Percentiles rank a stretch among this genome's conserved stretches.
These are phyloP conservation scores for Antheraea pernyi DNA, from an alignment of 1,140 invertebrate species.

Conservation along the genomic window DNA sequence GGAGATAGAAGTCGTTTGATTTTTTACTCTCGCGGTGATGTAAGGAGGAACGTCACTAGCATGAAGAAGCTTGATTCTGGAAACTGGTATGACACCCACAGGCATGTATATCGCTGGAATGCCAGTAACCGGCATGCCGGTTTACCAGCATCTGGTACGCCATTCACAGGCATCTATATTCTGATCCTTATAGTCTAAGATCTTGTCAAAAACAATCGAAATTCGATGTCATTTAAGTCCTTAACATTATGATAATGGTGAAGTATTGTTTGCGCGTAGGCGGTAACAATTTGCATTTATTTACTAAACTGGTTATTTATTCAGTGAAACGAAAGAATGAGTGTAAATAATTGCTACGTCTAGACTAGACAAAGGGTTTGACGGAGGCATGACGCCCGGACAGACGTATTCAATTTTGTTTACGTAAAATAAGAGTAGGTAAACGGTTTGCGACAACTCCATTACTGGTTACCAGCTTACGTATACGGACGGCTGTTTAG, in stretches of 20 bases:
- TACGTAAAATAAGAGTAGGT: neutral
- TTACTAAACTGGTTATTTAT: neutral
- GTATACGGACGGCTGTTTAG: neutral
- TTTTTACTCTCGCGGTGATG: no score
- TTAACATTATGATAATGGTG: no score
- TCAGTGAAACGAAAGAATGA: neutral
- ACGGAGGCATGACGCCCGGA: neutral
- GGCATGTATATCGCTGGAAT: no score
- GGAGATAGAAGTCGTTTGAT: no score
- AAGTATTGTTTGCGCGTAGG: neutral
- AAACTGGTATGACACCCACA: no score
- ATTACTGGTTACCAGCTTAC: neutral
- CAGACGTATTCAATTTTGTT: neutral
- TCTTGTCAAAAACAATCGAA: neutral
- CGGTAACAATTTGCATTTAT: neutral
- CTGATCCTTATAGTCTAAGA: no score
- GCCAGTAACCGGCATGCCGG: no score
- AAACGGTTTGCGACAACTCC: neutral
- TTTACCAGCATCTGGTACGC: no score
- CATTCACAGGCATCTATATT: no score
- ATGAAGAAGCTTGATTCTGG: no score
- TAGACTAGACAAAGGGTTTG: slow-evolving; percentile 4
- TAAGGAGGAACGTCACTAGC: no score
- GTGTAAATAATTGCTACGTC: slow-evolving; percentile 19
- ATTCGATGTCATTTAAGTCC: neutral